phyloP scores from a whole-genome alignment of 2,797 vertebrate species.

The Eptatretus atami region DNA sequence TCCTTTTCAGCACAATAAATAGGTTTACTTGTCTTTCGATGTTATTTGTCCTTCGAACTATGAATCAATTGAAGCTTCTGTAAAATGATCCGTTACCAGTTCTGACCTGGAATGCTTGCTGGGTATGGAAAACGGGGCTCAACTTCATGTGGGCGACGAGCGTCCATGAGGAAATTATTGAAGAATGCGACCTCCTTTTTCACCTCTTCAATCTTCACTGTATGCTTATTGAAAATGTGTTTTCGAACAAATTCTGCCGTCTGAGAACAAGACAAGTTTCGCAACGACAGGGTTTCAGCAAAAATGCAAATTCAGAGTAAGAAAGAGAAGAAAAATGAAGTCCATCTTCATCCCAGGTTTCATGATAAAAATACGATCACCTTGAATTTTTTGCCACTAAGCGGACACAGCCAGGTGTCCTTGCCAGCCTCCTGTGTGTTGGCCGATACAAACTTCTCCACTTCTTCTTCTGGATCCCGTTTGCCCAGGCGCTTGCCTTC shows the following conservation, averaged over 20 bases:
- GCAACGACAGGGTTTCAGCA: no score
- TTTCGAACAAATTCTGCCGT: not conserved
- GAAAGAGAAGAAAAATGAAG: no score
- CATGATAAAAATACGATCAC: not conserved
- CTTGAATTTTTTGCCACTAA: constrained; percentile 1
- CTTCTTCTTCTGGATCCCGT: not conserved
- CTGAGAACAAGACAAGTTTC: not conserved
- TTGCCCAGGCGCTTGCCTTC: not conserved
- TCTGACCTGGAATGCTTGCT: not conserved
- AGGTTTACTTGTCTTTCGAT: no score
- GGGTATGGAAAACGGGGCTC: not conserved
- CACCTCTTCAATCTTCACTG: constrained; percentile 1
- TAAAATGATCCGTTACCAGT: not conserved
- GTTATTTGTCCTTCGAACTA: no score
- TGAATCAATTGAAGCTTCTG: no score
- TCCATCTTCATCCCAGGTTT: no score
- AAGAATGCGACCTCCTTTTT: constrained; percentile 2
- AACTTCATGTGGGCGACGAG: not conserved
- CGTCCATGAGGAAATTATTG: constrained; percentile 3
- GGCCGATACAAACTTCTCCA: constrained; percentile 2
- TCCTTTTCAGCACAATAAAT: no score
- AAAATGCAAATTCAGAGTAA: no score
- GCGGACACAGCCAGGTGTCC: not conserved
- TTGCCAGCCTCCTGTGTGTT: not conserved
- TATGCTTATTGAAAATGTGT: constrained; percentile 1